These are phyloP conservation scores for Nomada goodeniana DNA, from an alignment of 2,888 invertebrate genomes.

Conservation along the genomic window DNA sequence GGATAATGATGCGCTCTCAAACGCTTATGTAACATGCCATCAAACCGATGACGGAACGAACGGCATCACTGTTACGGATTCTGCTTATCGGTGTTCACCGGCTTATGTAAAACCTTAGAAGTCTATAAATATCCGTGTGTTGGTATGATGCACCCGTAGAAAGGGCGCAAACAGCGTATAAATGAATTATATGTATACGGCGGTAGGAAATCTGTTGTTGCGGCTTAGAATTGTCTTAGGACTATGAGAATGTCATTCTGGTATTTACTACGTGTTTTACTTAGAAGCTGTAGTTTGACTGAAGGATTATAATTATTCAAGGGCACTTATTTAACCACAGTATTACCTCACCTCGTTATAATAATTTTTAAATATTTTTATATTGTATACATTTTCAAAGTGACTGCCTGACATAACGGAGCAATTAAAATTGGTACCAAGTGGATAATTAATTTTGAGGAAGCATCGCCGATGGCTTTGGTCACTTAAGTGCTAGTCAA, in stretches of 20 bases:
- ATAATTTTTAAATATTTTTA: too few relatives aligned
- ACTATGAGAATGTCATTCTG: too few relatives aligned
- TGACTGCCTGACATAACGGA: too few relatives aligned
- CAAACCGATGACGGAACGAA: conserved; percentile 44
- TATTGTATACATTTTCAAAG: too few relatives aligned
- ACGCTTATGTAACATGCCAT: conserved; percentile 62
- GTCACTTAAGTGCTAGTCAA: too few relatives aligned
- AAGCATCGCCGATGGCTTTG: neutral
- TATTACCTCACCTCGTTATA: too few relatives aligned
- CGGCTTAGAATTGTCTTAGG: neutral
- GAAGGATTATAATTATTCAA: too few relatives aligned
- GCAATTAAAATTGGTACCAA: too few relatives aligned
- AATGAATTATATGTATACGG: conserved; percentile 27
- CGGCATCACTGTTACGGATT: conserved; percentile 69
- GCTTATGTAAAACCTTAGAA: conserved; percentile 70
- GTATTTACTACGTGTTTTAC: too few relatives aligned
- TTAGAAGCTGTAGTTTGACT: too few relatives aligned
- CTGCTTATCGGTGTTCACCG: conserved; percentile 65
- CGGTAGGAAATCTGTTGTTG: conserved; percentile 16
- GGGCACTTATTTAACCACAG: too few relatives aligned
- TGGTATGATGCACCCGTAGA: conserved; percentile 61
- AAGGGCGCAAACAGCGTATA: conserved; percentile 39
- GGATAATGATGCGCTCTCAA: conserved; percentile 27
- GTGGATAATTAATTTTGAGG: neutral
- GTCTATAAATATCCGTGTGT: conserved; percentile 24